phyloP scores from a whole-genome alignment of 2,797 vertebrate genomes.

The Enteromius treurensis region DNA sequence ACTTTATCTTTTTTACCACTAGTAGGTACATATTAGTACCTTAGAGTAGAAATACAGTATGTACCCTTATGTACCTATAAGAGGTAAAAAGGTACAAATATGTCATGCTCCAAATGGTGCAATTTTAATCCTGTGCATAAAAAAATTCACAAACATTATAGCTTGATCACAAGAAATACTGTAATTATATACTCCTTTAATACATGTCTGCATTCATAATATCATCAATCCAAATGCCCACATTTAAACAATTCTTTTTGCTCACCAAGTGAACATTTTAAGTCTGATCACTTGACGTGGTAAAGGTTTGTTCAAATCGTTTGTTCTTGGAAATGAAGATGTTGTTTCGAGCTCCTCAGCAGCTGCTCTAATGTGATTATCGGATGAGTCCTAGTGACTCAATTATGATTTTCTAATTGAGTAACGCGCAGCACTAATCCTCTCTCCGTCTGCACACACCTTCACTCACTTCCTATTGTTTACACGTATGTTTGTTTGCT shows the following conservation, averaged over 20 bases:
- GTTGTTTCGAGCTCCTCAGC: slow-evolving; percentile 25
- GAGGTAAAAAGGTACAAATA: no score
- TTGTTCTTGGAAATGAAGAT: neutral
- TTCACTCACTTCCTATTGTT: slow-evolving; percentile 2
- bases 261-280: neutral
- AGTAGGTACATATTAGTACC: no score
- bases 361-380: slow-evolving; percentile 63
- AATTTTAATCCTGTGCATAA: no score
- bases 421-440: slow-evolving; percentile 56
- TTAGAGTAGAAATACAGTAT: no score
- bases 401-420: slow-evolving; percentile 63
- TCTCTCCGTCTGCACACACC: slow-evolving; percentile 43
- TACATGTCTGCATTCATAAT: neutral
- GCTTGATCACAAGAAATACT: neutral
- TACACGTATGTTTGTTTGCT: slow-evolving; percentile 13
- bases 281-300: neutral
- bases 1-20: no score
- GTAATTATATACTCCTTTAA: neutral
- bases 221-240: neutral
- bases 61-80: no score
- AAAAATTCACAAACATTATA: neutral
- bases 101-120: no score
- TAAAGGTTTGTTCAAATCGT: neutral
- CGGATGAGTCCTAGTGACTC: slow-evolving; percentile 61
- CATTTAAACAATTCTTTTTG: neutral